Conservation (phyloP, 35 echinoderm and acorn worm species). For the Patiria miniata region DNA sequence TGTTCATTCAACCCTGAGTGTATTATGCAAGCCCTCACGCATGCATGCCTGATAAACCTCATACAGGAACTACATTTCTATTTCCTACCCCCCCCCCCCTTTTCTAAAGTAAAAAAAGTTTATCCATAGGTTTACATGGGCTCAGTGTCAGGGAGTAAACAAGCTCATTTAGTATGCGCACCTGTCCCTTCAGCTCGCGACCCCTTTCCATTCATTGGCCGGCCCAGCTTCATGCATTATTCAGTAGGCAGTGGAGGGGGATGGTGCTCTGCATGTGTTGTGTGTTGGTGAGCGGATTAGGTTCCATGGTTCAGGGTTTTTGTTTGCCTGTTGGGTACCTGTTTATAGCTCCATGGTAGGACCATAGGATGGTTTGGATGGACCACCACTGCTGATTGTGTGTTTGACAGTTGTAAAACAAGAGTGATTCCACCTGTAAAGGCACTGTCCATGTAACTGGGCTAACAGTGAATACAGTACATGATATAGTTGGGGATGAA, state of each 20-base stretch:
- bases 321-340: neutral
- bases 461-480: too few species aligned
- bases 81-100: neutral
- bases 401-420: neutral
- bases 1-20: neutral
- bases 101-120: neutral
- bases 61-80: neutral
- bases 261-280: constrained; percentile 13
- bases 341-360: too few species aligned
- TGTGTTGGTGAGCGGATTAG: neutral
- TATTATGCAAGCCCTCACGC: neutral
- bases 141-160: constrained; percentile 2
- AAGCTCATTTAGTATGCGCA: constrained; percentile 56
- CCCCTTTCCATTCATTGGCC: constrained; percentile 35
- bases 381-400: neutral
- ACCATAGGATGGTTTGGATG: too few species aligned
- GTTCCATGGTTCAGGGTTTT: neutral
- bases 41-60: neutral
- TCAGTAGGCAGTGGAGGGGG: constrained; percentile 16
- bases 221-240: constrained; percentile 29
- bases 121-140: neutral
- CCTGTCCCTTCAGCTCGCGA: constrained; percentile 39
- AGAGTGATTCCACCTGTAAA: neutral
- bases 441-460: neutral
- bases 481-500: too few species aligned